Conservation (phyloP, 1,140 invertebrate species). For the Dinoponera quadriceps region DNA sequence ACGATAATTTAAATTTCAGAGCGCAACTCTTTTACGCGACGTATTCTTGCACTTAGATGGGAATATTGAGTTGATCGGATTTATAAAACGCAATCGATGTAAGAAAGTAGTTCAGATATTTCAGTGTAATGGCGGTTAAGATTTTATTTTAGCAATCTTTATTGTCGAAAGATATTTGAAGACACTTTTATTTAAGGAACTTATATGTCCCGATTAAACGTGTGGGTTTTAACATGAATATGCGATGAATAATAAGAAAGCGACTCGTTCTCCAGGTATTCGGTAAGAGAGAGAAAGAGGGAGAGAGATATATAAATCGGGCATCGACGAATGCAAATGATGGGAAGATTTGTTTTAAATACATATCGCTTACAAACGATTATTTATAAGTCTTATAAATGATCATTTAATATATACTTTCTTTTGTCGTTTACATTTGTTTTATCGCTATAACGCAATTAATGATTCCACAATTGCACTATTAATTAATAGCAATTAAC, state of each 20-base stretch:
- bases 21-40: conserved; percentile 4
- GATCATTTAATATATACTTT: not conserved
- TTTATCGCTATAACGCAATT: not conserved
- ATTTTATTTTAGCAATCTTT: too few species aligned
- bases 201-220: too few species aligned
- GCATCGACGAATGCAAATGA: too few species aligned
- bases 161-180: too few species aligned
- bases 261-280: too few species aligned
- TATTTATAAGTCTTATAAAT: not conserved
- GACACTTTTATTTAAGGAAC: too few species aligned
- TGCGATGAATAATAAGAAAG: too few species aligned
- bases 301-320: too few species aligned
- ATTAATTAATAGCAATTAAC: not conserved
- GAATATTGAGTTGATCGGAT: not conserved
- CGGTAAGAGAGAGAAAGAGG: too few species aligned
- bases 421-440: not conserved
- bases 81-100: conserved; percentile 7
- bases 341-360: too few species aligned
- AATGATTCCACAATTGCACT: not conserved
- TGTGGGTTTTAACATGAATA: too few species aligned
- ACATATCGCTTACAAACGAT: too few species aligned
- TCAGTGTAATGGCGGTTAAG: not conserved
- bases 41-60: not conserved
- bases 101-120: not conserved
- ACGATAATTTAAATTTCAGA: not conserved